Conservation (phyloP, 2,797 vertebrate species). For the Columba guinea region DNA sequence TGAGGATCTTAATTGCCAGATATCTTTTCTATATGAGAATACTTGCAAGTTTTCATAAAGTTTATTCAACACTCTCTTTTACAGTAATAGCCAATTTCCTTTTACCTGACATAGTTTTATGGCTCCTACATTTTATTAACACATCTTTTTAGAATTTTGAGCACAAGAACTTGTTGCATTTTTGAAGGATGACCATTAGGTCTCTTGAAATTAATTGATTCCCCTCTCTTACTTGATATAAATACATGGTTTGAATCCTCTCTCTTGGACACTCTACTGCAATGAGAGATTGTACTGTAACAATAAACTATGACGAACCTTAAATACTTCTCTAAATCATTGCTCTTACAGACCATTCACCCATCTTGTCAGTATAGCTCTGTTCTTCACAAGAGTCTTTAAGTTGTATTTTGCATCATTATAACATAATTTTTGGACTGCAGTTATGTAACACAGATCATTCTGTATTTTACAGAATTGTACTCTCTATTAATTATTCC, state of each 20-base stretch:
- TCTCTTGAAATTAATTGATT: background rate
- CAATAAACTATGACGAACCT: background rate
- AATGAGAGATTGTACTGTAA: background rate
- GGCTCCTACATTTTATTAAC: background rate
- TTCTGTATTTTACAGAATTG: background rate
- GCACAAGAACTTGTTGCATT: background rate
- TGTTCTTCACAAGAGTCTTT: background rate
- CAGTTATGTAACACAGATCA: background rate
- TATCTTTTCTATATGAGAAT: background rate
- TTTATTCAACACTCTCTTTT: background rate
- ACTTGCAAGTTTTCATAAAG: background rate
- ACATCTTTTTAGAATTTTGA: background rate
- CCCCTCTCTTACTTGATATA: background rate
- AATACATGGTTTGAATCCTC: background rate
- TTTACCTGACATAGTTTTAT: background rate
- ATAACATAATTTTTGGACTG: background rate
- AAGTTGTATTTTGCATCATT: background rate
- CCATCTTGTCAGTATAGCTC: background rate
- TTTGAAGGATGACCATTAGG: background rate
- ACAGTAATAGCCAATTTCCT: background rate
- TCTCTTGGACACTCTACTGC: background rate
- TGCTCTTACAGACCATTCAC: background rate
- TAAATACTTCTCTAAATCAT: background rate
- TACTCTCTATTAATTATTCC: background rate
- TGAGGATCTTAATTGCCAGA: background rate